Percentiles rank a stretch among this genome's conserved stretches.
phyloP scores from a whole-genome alignment of 2,113 vertebrate species.

The Halcyon malimbica region DNA sequence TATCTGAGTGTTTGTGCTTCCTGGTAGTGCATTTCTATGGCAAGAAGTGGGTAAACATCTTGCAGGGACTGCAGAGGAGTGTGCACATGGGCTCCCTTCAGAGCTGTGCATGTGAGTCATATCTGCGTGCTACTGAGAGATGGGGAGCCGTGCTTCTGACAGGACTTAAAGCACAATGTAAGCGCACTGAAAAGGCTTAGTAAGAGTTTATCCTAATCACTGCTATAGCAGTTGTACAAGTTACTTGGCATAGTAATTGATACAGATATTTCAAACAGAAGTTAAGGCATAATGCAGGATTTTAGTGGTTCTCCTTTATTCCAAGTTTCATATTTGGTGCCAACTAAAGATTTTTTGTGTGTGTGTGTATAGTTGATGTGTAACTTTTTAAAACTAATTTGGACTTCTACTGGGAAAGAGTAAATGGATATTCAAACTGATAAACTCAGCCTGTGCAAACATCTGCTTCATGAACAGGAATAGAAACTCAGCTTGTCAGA shows the following conservation, averaged over 20 bases:
- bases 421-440: background rate
- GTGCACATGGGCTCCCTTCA: slow-evolving; percentile 46
- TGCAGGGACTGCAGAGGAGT: slow-evolving; percentile 60
- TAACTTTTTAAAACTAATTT: background rate
- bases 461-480: background rate
- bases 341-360: background rate
- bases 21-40: background rate
- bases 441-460: background rate
- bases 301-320: background rate
- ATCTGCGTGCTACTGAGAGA: background rate
- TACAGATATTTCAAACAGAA: background rate
- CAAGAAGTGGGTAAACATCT: slow-evolving; percentile 20
- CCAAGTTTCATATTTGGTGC: background rate
- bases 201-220: background rate
- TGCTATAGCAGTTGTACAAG: background rate
- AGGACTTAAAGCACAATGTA: background rate
- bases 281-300: background rate
- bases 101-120: slow-evolving; percentile 42
- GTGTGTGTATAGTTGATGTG: background rate
- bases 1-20: background rate
- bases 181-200: background rate
- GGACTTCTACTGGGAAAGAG: background rate
- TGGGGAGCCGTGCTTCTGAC: background rate
- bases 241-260: background rate
- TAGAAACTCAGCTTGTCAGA: background rate